Percentiles rank a stretch among this genome's conserved stretches.
Evolutionary conservation across 2,888 invertebrate genomes (phyloP).

Genomic region (Clepsis dumicolana): DNA sequence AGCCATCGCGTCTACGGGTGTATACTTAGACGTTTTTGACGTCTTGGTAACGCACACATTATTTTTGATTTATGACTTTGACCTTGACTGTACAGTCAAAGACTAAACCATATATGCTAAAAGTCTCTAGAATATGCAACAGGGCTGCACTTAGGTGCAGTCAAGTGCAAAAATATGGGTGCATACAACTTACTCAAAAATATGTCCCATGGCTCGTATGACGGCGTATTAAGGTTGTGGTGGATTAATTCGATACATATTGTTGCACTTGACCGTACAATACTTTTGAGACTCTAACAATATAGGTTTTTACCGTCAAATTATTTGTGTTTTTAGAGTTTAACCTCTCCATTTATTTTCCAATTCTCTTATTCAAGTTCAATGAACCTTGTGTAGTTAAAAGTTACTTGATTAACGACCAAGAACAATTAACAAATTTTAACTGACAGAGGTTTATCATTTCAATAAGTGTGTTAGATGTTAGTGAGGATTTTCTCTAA

Average conservation of each 20-base stretch:
- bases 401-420: neutral
- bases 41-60: too few relatives aligned
- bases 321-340: constrained; percentile 44
- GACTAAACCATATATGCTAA: too few relatives aligned
- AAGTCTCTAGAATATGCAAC: too few relatives aligned
- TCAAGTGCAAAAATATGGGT: too few relatives aligned
- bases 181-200: too few relatives aligned
- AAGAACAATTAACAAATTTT: neutral
- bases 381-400: neutral
- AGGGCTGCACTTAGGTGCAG: too few relatives aligned
- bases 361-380: neutral
- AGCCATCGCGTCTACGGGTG: neutral
- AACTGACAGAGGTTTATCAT: neutral
- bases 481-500: neutral
- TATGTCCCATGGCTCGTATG: too few relatives aligned
- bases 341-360: neutral
- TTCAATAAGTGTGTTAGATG: neutral
- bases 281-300: too few relatives aligned
- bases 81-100: constrained; percentile 37
- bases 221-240: too few relatives aligned
- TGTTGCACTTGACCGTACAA: too few relatives aligned
- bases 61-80: neutral
- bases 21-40: neutral
- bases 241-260: too few relatives aligned
- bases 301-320: too few relatives aligned